phyloP scores from a whole-genome alignment of 2,888 invertebrate species.

The Cosmia pyralina region DNA sequence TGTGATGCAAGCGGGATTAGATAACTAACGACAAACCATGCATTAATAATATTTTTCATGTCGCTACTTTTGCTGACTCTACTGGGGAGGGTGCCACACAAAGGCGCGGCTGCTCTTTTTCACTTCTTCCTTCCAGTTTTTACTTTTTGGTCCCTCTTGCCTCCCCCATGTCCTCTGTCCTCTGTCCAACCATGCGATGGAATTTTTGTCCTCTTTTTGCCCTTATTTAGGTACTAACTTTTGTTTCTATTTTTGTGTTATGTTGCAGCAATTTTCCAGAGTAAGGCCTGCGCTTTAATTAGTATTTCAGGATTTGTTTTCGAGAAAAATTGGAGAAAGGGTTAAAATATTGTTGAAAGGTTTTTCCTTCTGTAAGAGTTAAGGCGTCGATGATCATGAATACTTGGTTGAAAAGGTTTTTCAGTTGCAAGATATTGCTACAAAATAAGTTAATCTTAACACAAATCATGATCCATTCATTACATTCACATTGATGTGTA shows the following conservation, averaged over 20 bases:
- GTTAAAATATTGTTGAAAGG: not conserved
- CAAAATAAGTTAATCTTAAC: too few species aligned
- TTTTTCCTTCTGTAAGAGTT: not conserved
- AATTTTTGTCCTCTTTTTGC: slow-evolving; percentile 70
- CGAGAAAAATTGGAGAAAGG: not conserved
- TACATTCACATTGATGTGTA: too few species aligned
- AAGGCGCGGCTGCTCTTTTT: slow-evolving; percentile 86
- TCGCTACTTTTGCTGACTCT: slow-evolving; percentile 55
- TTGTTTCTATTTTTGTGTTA: slow-evolving; percentile 63
- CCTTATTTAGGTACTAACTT: slow-evolving; percentile 58
- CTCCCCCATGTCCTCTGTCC: slow-evolving; percentile 64
- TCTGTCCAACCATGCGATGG: slow-evolving; percentile 74
- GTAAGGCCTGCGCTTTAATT: slow-evolving; percentile 56
- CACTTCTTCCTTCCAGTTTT: slow-evolving; percentile 81
- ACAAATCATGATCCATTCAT: not conserved
- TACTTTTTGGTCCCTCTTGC: slow-evolving; percentile 78
- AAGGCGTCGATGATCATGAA: not conserved
- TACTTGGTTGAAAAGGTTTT: not conserved
- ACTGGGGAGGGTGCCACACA: slow-evolving; percentile 79
- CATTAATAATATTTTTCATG: not conserved
- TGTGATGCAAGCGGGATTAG: too few species aligned
- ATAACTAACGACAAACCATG: not conserved
- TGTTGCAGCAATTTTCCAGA: slow-evolving; percentile 56
- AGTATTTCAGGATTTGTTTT: slow-evolving; percentile 36
- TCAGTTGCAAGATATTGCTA: too few species aligned